Evolutionary conservation across 1,140 invertebrate species (phyloP).

Genomic region (Drosophila melanogaster): Release_6_plus_ISO1_MT NT_033779.5:11238501-11239000

Average conservation of each 20-base stretch:
- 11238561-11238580: conserved; percentile 72
- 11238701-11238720: too few species aligned
- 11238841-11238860: conserved; percentile 39
- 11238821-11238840: conserved; percentile 76
- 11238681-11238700: too few species aligned
- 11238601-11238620: conserved; percentile 72
- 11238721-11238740: too few species aligned
- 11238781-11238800: too few species aligned
- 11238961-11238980: conserved; percentile 1
- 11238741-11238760: too few species aligned
- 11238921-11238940: conserved; percentile 83
- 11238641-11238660: conserved; percentile 9
- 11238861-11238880: conserved; percentile 46
- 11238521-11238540: conserved; percentile 76
- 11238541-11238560: conserved; percentile 46
- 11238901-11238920: conserved; percentile 77
- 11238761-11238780: too few species aligned
- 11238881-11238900: conserved; percentile 73
- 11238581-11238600: conserved; percentile 82
- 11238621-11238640: conserved; percentile 11
- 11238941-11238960: conserved; percentile 81
- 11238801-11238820: conserved; percentile 14
- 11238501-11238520: conserved; percentile 64
- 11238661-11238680: neutral
- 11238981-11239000: conserved; percentile 6